A percentile compares a stretch with the other conserved stretches of the same genome.
phyloP scores from a whole-genome alignment of 2,113 vertebrate species.

The Geothlypis trichas region DNA sequence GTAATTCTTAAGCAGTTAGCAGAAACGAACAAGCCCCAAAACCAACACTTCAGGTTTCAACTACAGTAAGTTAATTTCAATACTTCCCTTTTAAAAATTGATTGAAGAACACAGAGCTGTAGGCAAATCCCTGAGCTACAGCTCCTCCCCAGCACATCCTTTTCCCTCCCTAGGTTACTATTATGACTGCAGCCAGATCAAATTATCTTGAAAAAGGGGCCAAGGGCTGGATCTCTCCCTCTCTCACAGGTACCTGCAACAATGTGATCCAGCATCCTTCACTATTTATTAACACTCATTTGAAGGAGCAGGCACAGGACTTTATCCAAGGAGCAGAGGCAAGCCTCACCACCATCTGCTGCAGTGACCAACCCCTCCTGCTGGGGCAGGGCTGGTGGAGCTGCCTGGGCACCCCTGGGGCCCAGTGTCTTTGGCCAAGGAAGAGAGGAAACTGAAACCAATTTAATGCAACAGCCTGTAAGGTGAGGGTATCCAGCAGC shows the following conservation, averaged over 20 bases:
- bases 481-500: neutral
- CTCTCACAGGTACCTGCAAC: neutral
- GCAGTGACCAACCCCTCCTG: neutral
- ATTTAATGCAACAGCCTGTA: neutral
- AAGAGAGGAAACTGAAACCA: neutral
- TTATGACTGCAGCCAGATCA: neutral
- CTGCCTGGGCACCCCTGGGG: neutral
- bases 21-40: neutral
- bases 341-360: neutral
- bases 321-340: neutral
- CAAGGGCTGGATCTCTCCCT: neutral
- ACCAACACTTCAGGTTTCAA: neutral
- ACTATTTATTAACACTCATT: neutral
- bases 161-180: accelerated
- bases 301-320: neutral
- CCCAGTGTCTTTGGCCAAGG: accelerated
- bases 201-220: neutral
- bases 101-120: neutral
- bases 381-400: neutral
- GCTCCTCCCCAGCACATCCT: neutral
- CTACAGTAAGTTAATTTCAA: neutral
- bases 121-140: neutral
- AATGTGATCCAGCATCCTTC: neutral
- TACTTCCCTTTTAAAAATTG: neutral
- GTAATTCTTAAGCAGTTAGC: neutral